These are phyloP conservation scores for Sciaenops ocellatus DNA, from an alignment of 2,797 vertebrate species.

Conservation along the genomic window DNA sequence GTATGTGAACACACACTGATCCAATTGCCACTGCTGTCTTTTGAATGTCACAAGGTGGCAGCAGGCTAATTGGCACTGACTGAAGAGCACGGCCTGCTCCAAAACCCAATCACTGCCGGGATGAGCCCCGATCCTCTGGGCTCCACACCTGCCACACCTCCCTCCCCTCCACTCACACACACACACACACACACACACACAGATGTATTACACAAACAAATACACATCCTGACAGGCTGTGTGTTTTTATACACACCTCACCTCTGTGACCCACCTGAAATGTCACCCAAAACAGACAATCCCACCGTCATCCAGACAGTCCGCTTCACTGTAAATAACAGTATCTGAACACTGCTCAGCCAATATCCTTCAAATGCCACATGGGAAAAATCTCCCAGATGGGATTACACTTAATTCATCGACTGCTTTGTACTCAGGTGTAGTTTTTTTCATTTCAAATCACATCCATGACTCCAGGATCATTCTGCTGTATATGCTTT, in stretches of 20 bases:
- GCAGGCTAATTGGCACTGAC: slow-evolving; percentile 83
- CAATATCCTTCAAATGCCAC: slow-evolving; percentile 63
- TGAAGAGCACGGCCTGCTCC: slow-evolving; percentile 71
- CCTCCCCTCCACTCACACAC: background rate
- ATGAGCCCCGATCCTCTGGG: slow-evolving; percentile 66
- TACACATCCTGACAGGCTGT: slow-evolving; percentile 41
- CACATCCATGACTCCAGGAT: background rate
- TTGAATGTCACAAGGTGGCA: slow-evolving; percentile 82
- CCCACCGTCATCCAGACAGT: slow-evolving; percentile 47
- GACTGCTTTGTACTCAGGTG: background rate
- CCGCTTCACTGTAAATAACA: slow-evolving; percentile 71
- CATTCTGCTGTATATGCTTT: background rate
- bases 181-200: slow-evolving; percentile 36
- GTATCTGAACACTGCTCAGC: slow-evolving; percentile 36
- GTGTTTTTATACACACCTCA: slow-evolving; percentile 61
- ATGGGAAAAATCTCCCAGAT: slow-evolving; percentile 28
- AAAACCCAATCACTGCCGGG: slow-evolving; percentile 79
- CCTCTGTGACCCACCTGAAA: slow-evolving; percentile 73
- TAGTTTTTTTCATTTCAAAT: background rate
- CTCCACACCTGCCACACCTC: slow-evolving; percentile 46
- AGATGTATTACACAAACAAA: slow-evolving; percentile 34
- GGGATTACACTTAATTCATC: slow-evolving; percentile 24
- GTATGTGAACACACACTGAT: slow-evolving; percentile 9
- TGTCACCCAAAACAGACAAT: slow-evolving; percentile 77
- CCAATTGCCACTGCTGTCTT: slow-evolving; percentile 54